Base-by-base conservation (phyloP, 1,140 invertebrate species). In the Drosophila insularis region DNA sequence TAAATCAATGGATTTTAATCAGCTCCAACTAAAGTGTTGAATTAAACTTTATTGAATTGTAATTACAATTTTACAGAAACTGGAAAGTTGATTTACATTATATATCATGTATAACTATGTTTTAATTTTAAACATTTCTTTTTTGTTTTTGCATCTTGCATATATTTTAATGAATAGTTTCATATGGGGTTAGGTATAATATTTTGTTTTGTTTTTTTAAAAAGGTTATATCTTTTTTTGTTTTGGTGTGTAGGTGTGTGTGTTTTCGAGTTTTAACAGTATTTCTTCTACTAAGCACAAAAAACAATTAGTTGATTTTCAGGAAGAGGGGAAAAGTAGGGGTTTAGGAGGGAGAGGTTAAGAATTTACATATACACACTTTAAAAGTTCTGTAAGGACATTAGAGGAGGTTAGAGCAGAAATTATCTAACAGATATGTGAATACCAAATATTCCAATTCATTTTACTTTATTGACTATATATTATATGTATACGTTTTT, bases 1-100 rank as follows among this genome's bases (percentile, higher is more conserved):
- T n/a, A 17, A 19, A 19, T 40, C 14, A 13, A 66, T 8, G 61
- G 59, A 4, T 43, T 62, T 46, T 40, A 58, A 35, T 11, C 32
- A 35, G 61, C n/a, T 61, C 63, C 58, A 64, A 73, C 70, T 89
- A 89, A 89, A 89, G 84, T 89, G 84, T 89, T 89, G 85, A 89
- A 85, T 89, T 84, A 89, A 84, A 89, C 84, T 89, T 89, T 89
- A 89, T 89, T 89, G 80, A 87, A 84, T 50, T 89, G 71, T 89
- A 89, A 89, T 89, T 89, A 89, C 84, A 89, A 89, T 89, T 89
- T 89, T 89, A 89, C 84, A 84, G 86, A 89, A 89, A 89, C 80
- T 89, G 84, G 84, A 89, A 89, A 89, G 84, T 89, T 71, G 69
- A 80, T 82, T 87, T 89, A 86, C 81, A 85, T 78, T 81, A 76